These are phyloP conservation scores for Panorpa germanica DNA, from an alignment of 2,888 invertebrate species.

Conservation along the genomic window DNA sequence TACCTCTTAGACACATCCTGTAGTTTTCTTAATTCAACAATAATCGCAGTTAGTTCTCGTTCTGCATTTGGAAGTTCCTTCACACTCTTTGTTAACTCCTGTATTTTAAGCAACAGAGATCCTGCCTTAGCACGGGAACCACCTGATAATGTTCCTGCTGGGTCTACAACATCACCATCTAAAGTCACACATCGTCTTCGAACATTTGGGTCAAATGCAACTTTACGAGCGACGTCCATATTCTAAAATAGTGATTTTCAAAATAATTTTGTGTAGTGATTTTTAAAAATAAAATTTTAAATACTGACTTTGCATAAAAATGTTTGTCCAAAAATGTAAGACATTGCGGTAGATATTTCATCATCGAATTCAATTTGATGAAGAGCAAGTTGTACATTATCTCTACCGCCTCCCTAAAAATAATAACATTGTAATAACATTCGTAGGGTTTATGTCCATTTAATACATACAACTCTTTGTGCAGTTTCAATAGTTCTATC, in stretches of 20 bases:
- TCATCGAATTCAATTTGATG: conserved; percentile 53
- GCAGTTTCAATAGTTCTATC: conserved; percentile 39
- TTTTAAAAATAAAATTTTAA: too few species aligned
- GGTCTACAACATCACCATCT: conserved; percentile 85
- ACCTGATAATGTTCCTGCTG: conserved; percentile 77
- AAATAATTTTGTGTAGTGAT: too few species aligned
- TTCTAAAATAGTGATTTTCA: too few species aligned
- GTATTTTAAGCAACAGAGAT: conserved; percentile 34
- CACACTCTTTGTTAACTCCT: conserved; percentile 32
- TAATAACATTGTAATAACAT: conserved; percentile 2
- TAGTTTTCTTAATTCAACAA: conserved; percentile 17
- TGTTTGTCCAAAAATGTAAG: conserved; percentile 70
- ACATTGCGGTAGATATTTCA: conserved; percentile 55
- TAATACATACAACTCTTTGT: conserved; percentile 38
- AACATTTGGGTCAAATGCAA: conserved; percentile 57
- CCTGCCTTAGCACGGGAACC: conserved; percentile 47
- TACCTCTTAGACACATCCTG: conserved; percentile 13
- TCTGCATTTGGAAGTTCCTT: conserved; percentile 21
- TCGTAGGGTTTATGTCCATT: too few species aligned
- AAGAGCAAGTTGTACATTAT: conserved; percentile 67
- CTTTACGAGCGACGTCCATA: conserved; percentile 58
- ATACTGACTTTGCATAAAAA: conserved; percentile 73
- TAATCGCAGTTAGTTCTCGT: conserved; percentile 21
- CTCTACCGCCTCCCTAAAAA: conserved; percentile 47
- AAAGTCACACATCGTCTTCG: conserved; percentile 61